These are phyloP conservation scores for Sinotaia quadrata DNA, from an alignment of 2,888 invertebrate genomes.

Conservation along the genomic window DNA sequence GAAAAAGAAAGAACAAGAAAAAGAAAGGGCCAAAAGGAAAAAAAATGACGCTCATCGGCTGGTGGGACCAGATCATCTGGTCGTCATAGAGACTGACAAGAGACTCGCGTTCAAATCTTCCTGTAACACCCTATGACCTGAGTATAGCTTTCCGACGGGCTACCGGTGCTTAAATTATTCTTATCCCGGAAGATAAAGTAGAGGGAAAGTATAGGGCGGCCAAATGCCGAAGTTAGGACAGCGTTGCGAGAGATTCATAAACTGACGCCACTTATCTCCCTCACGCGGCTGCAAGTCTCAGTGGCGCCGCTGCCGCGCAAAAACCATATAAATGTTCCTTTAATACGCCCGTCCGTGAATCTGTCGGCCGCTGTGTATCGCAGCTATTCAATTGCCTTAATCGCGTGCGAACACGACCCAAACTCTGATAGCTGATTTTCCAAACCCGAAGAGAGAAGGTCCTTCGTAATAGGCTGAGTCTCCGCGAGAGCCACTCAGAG, in stretches of 20 bases:
- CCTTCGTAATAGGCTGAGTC: too few species aligned
- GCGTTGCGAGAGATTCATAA: conserved; percentile 24
- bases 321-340: conserved; percentile 28
- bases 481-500: too few species aligned
- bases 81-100: too few species aligned
- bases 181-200: conserved; percentile 3
- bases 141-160: too few species aligned
- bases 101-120: too few species aligned
- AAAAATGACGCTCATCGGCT: too few species aligned
- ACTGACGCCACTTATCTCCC: conserved; percentile 23
- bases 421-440: conserved; percentile 7
- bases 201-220: background rate
- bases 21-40: too few species aligned
- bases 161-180: too few species aligned
- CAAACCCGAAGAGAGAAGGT: background rate
- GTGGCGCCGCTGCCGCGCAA: conserved; percentile 25
- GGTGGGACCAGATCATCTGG: too few species aligned
- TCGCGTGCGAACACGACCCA: conserved; percentile 22
- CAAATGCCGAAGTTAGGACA: background rate
- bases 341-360: conserved; percentile 22
- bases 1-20: too few species aligned
- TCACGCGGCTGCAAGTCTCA: conserved; percentile 20
- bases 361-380: conserved; percentile 8
- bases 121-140: too few species aligned
- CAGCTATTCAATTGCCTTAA: conserved; percentile 24